Evolutionary conservation across 1,140 invertebrate genomes (phyloP).

Genomic region (Colletes latitarsis): DNA sequence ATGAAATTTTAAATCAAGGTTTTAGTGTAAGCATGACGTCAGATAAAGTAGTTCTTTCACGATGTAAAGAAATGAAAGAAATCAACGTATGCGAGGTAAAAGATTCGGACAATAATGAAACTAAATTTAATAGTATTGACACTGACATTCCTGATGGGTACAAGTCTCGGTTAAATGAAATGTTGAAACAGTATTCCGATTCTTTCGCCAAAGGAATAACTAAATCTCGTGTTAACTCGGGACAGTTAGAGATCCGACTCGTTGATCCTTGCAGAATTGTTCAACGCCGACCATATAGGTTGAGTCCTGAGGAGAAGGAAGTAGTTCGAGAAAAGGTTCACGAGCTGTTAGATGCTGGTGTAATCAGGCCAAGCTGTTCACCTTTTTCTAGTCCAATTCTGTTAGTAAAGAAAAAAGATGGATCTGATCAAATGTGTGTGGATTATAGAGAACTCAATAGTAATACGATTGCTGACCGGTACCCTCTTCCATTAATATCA

Average conservation of each 20-base stretch:
- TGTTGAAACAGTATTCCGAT: slow-evolving; percentile 21
- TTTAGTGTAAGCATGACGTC: slow-evolving; percentile 28
- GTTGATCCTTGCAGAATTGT: slow-evolving; percentile 35
- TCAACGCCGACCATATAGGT: slow-evolving; percentile 41
- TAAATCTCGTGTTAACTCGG: slow-evolving; percentile 14
- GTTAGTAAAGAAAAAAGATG: slow-evolving; percentile 77
- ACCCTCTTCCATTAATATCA: slow-evolving; percentile 71
- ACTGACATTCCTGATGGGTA: slow-evolving; percentile 15
- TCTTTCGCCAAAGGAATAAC: slow-evolving; percentile 31
- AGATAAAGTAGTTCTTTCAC: slow-evolving; percentile 15
- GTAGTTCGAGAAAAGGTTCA: slow-evolving; percentile 33
- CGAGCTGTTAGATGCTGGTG: slow-evolving; percentile 22
- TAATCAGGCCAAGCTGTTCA: slow-evolving; percentile 60
- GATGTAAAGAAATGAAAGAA: not conserved
- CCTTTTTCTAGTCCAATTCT: slow-evolving; percentile 72
- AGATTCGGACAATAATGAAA: not conserved
- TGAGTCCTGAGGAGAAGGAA: slow-evolving; percentile 24
- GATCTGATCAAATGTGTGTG: slow-evolving; percentile 72
- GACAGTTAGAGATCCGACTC: slow-evolving; percentile 34
- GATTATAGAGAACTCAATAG: slow-evolving; percentile 71
- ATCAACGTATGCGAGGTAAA: slow-evolving; percentile 9
- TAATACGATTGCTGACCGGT: slow-evolving; percentile 74
- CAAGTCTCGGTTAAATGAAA: not conserved
- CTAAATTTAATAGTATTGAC: slow-evolving; percentile 6
- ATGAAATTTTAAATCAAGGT: slow-evolving; percentile 33